These are phyloP conservation scores for Mimumesa dahlbomi DNA, from an alignment of 2,888 invertebrate genomes.

Conservation along the genomic window DNA sequence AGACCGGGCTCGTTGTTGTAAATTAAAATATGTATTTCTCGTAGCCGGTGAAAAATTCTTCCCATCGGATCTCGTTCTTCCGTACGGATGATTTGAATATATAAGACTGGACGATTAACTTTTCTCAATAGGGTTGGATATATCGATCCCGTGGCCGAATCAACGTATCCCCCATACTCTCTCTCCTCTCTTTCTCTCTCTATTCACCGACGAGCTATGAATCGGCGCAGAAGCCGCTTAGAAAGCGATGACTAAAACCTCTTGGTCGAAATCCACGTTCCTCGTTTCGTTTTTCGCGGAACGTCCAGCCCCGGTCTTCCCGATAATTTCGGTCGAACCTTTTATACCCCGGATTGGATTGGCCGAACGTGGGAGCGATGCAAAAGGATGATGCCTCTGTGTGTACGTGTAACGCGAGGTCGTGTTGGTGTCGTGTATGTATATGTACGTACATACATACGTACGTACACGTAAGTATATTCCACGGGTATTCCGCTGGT, in stretches of 20 bases:
- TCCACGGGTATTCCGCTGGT: too few relatives aligned
- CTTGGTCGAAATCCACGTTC: conserved; percentile 38
- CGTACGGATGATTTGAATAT: conserved; percentile 12
- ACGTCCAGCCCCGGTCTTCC: conserved; percentile 41
- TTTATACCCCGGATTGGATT: conserved; percentile 72
- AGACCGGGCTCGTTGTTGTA: too few relatives aligned
- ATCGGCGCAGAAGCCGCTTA: conserved; percentile 53
- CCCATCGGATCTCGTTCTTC: too few relatives aligned
- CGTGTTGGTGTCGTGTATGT: background rate
- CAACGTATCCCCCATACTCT: conserved; percentile 18
- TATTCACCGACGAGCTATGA: conserved; percentile 14
- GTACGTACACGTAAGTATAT: background rate
- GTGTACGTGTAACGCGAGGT: conserved; percentile 3
- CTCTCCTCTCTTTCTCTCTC: too few relatives aligned
- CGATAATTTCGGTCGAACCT: conserved; percentile 71
- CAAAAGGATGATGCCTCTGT: conserved; percentile 34
- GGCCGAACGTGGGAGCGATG: conserved; percentile 60
- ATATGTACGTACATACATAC: background rate
- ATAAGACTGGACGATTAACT: conserved; percentile 42
- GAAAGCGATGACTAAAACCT: conserved; percentile 56
- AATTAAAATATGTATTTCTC: too few relatives aligned
- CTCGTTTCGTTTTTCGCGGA: conserved; percentile 52
- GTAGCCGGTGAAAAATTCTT: too few relatives aligned
- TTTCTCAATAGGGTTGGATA: conserved; percentile 41
- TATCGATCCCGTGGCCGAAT: conserved; percentile 41